A percentile compares a stretch with the other conserved stretches of the same genome.
Conservation (phyloP, 1,140 invertebrate genomes). For the Mesaphorura yosii region DNA sequence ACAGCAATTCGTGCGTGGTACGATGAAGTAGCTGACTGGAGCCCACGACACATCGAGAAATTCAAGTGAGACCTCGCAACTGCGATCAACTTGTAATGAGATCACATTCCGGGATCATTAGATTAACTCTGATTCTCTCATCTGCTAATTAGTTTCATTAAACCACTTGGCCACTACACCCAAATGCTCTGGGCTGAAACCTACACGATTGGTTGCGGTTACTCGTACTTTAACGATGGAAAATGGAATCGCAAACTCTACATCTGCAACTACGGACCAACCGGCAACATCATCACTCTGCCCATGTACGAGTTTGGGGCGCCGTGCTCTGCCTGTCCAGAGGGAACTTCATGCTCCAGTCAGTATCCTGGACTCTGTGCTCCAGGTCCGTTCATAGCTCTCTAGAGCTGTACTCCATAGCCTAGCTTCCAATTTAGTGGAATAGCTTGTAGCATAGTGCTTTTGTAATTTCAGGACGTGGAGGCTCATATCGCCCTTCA, state of each 20-base stretch:
- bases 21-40: conserved; percentile 33
- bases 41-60: conserved; percentile 20
- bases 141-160: conserved; percentile 21
- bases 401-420: not conserved
- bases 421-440: not conserved
- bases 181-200: conserved; percentile 65
- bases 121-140: not conserved
- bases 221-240: conserved; percentile 56
- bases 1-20: conserved; percentile 33
- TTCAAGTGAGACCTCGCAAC: conserved; percentile 28
- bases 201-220: conserved; percentile 65
- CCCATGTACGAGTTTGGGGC: conserved; percentile 34
- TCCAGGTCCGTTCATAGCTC: conserved; percentile 23
- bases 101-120: not conserved
- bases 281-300: conserved; percentile 34
- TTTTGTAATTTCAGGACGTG: not conserved
- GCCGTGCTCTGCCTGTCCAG: conserved; percentile 34
- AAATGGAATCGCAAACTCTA: conserved; percentile 51
- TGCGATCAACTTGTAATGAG: not conserved
- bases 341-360: conserved; percentile 33
- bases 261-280: conserved; percentile 74
- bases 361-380: conserved; percentile 34
- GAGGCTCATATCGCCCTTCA: not conserved
- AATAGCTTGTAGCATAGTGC: not conserved
- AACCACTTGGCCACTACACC: conserved; percentile 40